A percentile compares a stretch with the other conserved stretches of the same genome.
phyloP scores from a whole-genome alignment of 2,888 invertebrate genomes.

The Argynnis bischoffii region DNA sequence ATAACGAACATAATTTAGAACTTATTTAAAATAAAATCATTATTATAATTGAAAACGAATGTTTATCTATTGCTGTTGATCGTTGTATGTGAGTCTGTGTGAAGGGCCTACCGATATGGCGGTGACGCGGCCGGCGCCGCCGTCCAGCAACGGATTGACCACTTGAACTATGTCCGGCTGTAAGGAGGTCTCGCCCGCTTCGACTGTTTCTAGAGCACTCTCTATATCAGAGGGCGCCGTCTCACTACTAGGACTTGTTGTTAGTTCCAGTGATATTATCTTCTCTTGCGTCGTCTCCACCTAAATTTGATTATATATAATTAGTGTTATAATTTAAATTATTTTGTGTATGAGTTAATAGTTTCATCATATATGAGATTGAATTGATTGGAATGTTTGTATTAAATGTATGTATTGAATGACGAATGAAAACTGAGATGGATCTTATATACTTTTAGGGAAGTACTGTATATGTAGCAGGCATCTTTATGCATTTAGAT shows the following conservation, averaged over 20 bases:
- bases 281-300: slow-evolving; percentile 96
- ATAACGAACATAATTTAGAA: no score
- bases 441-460: not conserved
- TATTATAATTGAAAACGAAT: no score
- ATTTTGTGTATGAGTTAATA: slow-evolving; percentile 3
- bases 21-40: no score
- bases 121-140: slow-evolving; percentile 73
- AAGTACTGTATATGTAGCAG: no score
- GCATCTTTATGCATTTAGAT: no score
- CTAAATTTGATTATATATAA: slow-evolving; percentile 62
- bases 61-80: slow-evolving; percentile 48
- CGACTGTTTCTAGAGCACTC: slow-evolving; percentile 63
- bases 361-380: not conserved
- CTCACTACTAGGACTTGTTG: slow-evolving; percentile 84
- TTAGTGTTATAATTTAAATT: not conserved
- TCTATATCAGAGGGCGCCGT: slow-evolving; percentile 75
- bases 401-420: not conserved
- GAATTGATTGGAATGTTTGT: slow-evolving; percentile 1
- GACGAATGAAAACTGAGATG: not conserved
- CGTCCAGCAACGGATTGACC: slow-evolving; percentile 76
- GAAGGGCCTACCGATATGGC: slow-evolving; percentile 75
- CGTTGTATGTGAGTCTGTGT: slow-evolving; percentile 66
- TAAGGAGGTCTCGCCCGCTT: slow-evolving; percentile 76
- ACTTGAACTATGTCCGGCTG: slow-evolving; percentile 82
- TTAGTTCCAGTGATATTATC: slow-evolving; percentile 93